Evolutionary conservation across 2,113 vertebrate genomes (phyloP).

Genomic region (Spilogale gracilis): DNA sequence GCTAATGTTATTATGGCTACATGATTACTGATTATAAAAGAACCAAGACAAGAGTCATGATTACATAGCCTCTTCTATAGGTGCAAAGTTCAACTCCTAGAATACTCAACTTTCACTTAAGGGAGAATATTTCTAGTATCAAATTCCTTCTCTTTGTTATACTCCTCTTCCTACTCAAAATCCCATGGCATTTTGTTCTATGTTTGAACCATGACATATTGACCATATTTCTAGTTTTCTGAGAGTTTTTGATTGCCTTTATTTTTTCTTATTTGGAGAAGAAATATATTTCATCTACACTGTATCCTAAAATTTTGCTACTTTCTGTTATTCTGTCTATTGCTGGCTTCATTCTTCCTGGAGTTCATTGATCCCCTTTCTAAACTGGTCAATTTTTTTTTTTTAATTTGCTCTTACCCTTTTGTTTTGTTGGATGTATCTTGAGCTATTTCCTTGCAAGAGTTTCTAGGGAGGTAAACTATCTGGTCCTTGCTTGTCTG

Average conservation of each 20-base stretch:
- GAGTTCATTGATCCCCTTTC: not conserved
- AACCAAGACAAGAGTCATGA: not conserved
- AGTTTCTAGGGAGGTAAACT: not conserved
- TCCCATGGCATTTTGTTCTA: not conserved
- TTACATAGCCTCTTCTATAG: not conserved
- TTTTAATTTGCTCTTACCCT: not conserved
- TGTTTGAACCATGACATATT: not conserved
- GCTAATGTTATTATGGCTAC: not conserved
- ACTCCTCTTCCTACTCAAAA: not conserved
- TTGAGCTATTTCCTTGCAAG: not conserved
- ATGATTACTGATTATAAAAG: not conserved
- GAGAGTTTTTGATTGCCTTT: conserved; percentile 11
- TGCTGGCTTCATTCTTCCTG: not conserved
- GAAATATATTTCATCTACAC: not conserved
- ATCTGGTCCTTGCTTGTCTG: not conserved
- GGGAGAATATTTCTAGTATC: not conserved
- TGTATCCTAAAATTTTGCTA: not conserved
- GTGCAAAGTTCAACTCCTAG: not conserved
- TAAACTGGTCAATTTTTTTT: not conserved
- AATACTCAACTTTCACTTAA: not conserved
- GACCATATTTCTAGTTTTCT: conserved; percentile 32
- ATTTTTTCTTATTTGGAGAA: not conserved
- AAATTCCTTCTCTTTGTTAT: not conserved
- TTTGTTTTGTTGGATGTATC: not conserved
- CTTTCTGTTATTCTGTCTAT: not conserved